Evolutionary conservation across 1,140 invertebrate species (phyloP), one percentile per base, ranked within the genome.

Genomic region (Ceratitis capitata): DNA sequence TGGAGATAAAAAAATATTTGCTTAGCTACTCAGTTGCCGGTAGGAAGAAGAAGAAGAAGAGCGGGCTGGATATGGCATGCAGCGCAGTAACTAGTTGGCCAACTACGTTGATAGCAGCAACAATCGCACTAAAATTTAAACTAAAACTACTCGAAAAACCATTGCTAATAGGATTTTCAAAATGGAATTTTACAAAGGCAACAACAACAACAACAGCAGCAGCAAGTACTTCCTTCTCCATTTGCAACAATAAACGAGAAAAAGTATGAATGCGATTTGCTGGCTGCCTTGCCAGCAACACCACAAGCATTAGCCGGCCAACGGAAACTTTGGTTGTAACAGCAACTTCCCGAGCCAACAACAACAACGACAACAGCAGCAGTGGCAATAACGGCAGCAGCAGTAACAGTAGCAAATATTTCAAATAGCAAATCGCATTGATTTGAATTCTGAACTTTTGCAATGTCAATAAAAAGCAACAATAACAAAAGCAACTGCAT

Each of bases 401-500:
- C n/a, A n/a, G n/a, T n/a, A n/a, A n/a, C n/a, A n/a, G n/a, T n/a
- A n/a, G n/a, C n/a, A n/a, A n/a, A n/a, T n/a, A n/a, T n/a, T 61
- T 61, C n/a, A n/a, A 26, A 12, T 19, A n/a, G 69, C 69, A 78
- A 78, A 78, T 78, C 69, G 39, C 69, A 78, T 45, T 78, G 69
- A 78, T 78, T 78, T 78, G 69, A 78, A 45, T 45, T 78, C 39
- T 78, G 69, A 78, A 78, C 69, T 78, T 42, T 78, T 78, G 39
- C 39, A n/a, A 45, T 45, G 69, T 78, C 69, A 78, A 78, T 78
- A 78, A 35, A 78, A 78, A 78, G 23, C 32, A 45, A 78, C n/a
- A n/a, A n/a, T n/a, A n/a, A n/a, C n/a, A n/a, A n/a, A n/a, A n/a
- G n/a, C n/a, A 78, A 78, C 14, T 23, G 23, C 58, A 32, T 0